A percentile compares a stretch with the other conserved stretches of the same genome.
Conservation (phyloP, 2,797 vertebrate genomes). For the Acipenser transmontanus region DNA sequence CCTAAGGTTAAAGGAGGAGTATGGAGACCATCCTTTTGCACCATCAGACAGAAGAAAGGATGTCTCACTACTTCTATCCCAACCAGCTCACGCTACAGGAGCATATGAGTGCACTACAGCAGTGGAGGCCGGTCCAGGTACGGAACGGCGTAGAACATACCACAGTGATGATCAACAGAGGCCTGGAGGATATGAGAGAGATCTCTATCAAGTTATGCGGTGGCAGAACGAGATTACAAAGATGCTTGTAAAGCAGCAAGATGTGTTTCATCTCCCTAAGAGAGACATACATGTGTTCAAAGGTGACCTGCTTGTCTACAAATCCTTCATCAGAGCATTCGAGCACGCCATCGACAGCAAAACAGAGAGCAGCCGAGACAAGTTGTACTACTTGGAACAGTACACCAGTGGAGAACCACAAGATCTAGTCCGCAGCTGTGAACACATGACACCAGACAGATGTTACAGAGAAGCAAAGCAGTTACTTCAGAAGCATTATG, state of each 20-base stretch:
- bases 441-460: conserved; percentile 10
- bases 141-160: too few species aligned
- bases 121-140: too few species aligned
- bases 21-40: too few species aligned
- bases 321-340: conserved; percentile 15
- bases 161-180: too few species aligned
- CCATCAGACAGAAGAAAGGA: too few species aligned
- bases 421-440: conserved; percentile 14
- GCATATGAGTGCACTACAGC: too few species aligned
- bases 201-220: too few species aligned
- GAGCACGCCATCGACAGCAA: neutral
- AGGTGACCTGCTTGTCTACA: conserved; percentile 16
- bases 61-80: too few species aligned
- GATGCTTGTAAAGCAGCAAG: conserved; percentile 15
- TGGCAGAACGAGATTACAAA: conserved; percentile 9
- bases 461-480: conserved; percentile 12
- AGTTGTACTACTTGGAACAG: conserved; percentile 18
- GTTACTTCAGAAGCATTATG: conserved; percentile 12
- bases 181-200: too few species aligned
- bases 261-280: conserved; percentile 8
- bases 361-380: conserved; percentile 11
- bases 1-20: too few species aligned
- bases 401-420: conserved; percentile 16
- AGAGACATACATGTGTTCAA: conserved; percentile 16
- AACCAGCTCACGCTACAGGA: too few species aligned